Percentiles rank a stretch among this genome's conserved stretches.
Conservation (phyloP, 2,113 vertebrate species). For the Amia ocellicauda region DNA sequence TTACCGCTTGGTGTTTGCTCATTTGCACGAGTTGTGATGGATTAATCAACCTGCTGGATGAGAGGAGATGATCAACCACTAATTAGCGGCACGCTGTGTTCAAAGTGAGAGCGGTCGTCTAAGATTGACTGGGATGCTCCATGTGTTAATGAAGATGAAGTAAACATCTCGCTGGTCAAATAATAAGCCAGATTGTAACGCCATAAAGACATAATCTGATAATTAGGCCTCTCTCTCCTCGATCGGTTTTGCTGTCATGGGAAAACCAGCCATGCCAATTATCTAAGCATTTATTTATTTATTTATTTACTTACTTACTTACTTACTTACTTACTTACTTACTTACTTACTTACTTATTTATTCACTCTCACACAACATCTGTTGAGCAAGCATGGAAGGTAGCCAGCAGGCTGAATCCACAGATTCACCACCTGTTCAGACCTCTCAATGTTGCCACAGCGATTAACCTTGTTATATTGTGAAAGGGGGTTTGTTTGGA, state of each 20-base stretch:
- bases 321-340: no score
- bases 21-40: neutral
- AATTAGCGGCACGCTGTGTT: neutral
- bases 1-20: no score
- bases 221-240: neutral
- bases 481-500: no score
- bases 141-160: no score
- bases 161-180: no score
- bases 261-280: neutral
- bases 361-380: neutral
- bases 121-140: neutral
- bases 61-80: neutral
- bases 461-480: no score
- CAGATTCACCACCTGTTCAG: no score
- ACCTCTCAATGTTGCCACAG: no score
- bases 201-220: neutral
- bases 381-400: neutral
- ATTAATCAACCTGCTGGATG: neutral
- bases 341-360: no score
- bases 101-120: neutral
- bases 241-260: neutral
- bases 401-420: neutral
- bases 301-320: no score
- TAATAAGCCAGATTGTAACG: no score
- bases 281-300: neutral